Evolutionary conservation across 1,140 invertebrate species (phyloP), one percentile per base, ranked within the genome.

Genomic region (Aricia agestis): DNA sequence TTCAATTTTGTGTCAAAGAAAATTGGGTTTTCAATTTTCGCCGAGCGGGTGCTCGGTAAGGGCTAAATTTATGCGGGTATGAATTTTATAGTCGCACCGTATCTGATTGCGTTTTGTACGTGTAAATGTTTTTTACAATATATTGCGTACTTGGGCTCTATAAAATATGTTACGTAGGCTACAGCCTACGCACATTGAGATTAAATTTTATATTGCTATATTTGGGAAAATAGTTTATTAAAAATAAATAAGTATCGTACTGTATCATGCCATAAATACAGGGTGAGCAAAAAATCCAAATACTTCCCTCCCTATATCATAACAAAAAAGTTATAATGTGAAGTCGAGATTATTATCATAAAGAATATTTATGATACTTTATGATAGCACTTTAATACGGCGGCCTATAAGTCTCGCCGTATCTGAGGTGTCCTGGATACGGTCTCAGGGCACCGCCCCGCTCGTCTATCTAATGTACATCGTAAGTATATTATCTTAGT

Each of bases 11-110:
- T 75, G 74, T 77, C 74, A 75, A 74, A 77, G 74, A 72, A 77
- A 75, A 77, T 77, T 77, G 74, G 76, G 74, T 75, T 77, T 77
- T 77, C 72, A 77, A 77, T 72, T 77, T 77, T 77, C 75, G 72
- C 72, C 61, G 69, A 71, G 63, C 63, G 61, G 57, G 72, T 71
- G 70, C 69, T 74, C 70, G 66, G 72, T 67, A 69, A 72, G 67
- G 69, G 72, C 76, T 71, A 72, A 77, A 77, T 72, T 77, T 73
- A 69, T 70, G 72, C 74, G 76, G 41, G 73, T 67, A 74, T 74
- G 76, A 75, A 77, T 75, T 77, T 77, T 77, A 76, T 76, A 70
- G 72, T 72, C 69, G 72, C 74, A 75, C 72, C 73, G 74, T 72
- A 74, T 77, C 71, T 77, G 74, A 76, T 77, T 77, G 71, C 74